Conservation (phyloP, 2,113 vertebrate genomes). For the Candoia aspera region DNA sequence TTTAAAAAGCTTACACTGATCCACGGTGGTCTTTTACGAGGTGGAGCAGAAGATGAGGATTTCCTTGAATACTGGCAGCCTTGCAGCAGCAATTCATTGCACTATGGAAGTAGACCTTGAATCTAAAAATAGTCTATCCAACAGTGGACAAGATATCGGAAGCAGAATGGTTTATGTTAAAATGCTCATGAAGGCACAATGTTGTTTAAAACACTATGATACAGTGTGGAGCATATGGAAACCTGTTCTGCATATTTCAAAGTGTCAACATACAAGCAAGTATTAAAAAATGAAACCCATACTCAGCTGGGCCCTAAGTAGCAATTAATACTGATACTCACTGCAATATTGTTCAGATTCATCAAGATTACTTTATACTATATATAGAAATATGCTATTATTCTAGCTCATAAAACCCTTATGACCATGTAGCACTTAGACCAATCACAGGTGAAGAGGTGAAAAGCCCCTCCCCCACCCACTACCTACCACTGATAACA, state of each 20-base stretch:
- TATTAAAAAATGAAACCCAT: neutral
- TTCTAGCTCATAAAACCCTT: constrained; percentile 3
- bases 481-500: neutral
- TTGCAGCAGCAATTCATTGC: neutral
- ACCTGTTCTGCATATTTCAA: neutral
- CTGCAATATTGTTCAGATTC: neutral
- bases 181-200: neutral
- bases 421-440: neutral
- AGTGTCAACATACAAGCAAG: neutral
- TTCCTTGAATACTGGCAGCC: neutral
- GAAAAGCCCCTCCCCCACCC: neutral
- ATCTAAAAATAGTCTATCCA: neutral
- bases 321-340: neutral
- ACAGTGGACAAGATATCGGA: neutral
- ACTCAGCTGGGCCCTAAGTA: neutral
- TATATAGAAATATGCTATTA: neutral
- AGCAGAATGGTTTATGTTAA: neutral
- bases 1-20: neutral
- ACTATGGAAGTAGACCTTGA: neutral
- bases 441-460: neutral
- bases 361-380: neutral
- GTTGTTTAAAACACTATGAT: neutral
- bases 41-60: neutral
- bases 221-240: neutral
- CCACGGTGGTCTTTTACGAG: neutral